Evolutionary conservation across 2,113 vertebrate genomes (phyloP), one percentile per base, ranked within the genome.

Genomic region (Notothenia coriiceps): DNA sequence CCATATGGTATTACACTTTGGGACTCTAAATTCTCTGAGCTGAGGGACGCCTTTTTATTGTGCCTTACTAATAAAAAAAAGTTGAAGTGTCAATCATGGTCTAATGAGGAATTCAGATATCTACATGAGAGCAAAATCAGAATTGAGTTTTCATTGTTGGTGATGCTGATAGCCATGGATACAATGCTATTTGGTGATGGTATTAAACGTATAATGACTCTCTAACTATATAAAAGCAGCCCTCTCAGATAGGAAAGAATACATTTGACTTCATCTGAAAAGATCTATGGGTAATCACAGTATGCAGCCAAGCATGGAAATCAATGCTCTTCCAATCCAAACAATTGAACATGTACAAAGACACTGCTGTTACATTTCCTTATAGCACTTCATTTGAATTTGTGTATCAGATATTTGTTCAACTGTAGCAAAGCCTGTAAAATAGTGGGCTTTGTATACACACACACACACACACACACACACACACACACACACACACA

Each of bases 21-120:
- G 49, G 78, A 49, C 55, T 51, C 59, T 74, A 70, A 47, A 56
- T 57, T 71, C 55, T 80, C 71, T 43, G 33, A 79, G 76, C 86
- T 88, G 75, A 9, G 66, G 71, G 88, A 89, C 6, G 69, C 25
- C 40, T 79, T 71, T 82, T 80, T 64, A 76, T 70, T 78, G 76
- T 77, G 66, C 74, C 47, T 20, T 82, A 76, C 69, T 73, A 57
- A 64, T 50, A 74, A 83, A 89, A 87, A 68, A 86, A 85, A 88
- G 74, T 50, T 17, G 47, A 25, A 54, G 77, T 74, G 57, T 33
- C 51, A 25, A 54, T 49, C 56, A 17, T 22, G 35, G 11, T 89
- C 69, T 88, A 81, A 85, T 78, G 69, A 79, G 82, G 57, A 79
- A 74, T 82, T 80, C 74, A 62, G 44, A 84, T 78, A 60, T 87